phyloP scores from a whole-genome alignment of 2,888 invertebrate genomes.

The Pachydiplax longipennis region DNA sequence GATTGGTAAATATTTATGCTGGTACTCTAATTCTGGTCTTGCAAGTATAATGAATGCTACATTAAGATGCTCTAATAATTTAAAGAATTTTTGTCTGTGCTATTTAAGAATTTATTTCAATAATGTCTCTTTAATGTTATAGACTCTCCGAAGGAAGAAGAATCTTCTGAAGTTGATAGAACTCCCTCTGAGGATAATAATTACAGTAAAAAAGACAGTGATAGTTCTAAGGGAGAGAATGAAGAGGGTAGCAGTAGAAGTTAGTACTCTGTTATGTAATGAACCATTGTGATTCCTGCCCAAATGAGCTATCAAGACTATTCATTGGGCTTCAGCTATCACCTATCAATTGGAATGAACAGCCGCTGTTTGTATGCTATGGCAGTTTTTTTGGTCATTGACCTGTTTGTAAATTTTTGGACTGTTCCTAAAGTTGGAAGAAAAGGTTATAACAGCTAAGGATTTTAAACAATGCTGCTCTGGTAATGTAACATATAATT shows the following conservation, averaged over 20 bases:
- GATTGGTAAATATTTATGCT: too few species aligned
- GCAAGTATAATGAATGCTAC: too few species aligned
- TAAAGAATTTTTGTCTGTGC: too few species aligned
- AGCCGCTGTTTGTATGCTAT: not conserved
- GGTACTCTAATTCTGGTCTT: too few species aligned
- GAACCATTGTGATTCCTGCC: slow-evolving; percentile 3
- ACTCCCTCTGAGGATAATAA: not conserved
- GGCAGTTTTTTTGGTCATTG: not conserved
- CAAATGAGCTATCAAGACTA: not conserved
- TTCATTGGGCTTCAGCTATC: not conserved
- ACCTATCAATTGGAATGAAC: not conserved
- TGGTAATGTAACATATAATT: not conserved
- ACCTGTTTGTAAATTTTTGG: not conserved
- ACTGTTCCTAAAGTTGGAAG: not conserved
- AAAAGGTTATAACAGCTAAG: not conserved
- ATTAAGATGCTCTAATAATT: too few species aligned
- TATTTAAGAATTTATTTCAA: too few species aligned
- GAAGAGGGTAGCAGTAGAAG: not conserved
- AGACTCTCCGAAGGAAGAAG: slow-evolving; percentile 19
- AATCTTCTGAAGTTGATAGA: not conserved
- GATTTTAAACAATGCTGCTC: not conserved
- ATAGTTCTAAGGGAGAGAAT: slow-evolving; percentile 5
- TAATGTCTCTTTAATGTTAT: not conserved
- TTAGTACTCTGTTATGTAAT: slow-evolving; percentile 16
- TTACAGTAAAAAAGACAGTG: not conserved